These are phyloP conservation scores for Schizaphis graminum DNA, from an alignment of 2,888 invertebrate species.

Conservation along the genomic window DNA sequence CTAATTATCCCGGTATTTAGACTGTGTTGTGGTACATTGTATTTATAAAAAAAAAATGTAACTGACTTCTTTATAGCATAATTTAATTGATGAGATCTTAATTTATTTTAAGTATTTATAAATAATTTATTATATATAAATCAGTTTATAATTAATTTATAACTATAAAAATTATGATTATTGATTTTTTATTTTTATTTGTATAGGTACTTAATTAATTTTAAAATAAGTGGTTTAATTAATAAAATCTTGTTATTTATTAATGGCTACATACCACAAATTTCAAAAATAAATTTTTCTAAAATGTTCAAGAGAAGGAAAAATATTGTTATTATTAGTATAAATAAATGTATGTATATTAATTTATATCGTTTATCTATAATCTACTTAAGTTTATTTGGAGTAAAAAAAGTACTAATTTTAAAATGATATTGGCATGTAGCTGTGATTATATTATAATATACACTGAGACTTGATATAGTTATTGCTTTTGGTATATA, in stretches of 20 bases:
- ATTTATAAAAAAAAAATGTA: neutral
- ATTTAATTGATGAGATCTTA: neutral
- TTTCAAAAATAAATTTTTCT: neutral
- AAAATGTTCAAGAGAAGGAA: neutral
- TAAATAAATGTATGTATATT: neutral
- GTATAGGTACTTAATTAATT: conserved; percentile 18
- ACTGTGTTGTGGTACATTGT: conserved; percentile 10
- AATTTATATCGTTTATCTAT: neutral
- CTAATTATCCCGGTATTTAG: neutral
- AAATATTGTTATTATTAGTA: neutral
- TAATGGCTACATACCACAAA: neutral
- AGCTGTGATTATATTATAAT: conserved; percentile 16
- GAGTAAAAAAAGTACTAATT: neutral
- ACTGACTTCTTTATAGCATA: conserved; percentile 2
- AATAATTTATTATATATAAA: neutral
- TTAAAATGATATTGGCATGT: neutral
- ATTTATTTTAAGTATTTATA: neutral
- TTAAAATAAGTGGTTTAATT: neutral
- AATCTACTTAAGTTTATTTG: neutral
- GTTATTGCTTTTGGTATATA: neutral
- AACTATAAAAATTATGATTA: neutral
- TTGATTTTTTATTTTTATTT: conserved; percentile 14
- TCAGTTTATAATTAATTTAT: neutral
- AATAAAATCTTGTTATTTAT: neutral
- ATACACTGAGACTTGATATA: neutral